Percentiles rank a stretch among this genome's conserved stretches.
Conservation (phyloP, 2,888 invertebrate genomes). For the Steinernema hermaphroditum region DNA sequence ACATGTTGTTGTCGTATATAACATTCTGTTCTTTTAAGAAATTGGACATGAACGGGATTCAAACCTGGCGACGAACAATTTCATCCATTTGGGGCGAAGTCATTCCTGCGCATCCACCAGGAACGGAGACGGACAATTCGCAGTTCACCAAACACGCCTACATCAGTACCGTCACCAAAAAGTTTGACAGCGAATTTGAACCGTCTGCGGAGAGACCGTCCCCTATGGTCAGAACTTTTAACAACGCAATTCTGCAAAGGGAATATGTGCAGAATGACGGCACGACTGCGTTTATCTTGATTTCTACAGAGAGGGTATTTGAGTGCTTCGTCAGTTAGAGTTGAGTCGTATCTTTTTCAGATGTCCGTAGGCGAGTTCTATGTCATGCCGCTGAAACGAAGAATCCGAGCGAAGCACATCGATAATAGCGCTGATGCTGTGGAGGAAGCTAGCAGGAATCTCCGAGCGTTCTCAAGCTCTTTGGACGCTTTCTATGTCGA, state of each 20-base stretch:
- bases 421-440: neutral
- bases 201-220: too few relatives aligned
- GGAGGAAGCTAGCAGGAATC: neutral
- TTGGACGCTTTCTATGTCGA: conserved; percentile 20
- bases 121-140: too few relatives aligned
- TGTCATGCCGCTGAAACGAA: neutral
- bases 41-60: neutral
- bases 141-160: too few relatives aligned
- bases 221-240: too few relatives aligned
- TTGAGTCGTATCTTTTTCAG: neutral
- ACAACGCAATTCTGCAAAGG: too few relatives aligned
- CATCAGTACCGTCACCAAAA: too few relatives aligned
- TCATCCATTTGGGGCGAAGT: neutral
- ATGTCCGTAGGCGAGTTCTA: neutral
- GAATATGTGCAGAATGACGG: neutral
- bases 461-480: neutral
- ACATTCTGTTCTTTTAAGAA: neutral
- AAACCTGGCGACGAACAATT: neutral
- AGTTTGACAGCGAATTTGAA: too few relatives aligned
- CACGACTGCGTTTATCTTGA: neutral
- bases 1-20: neutral
- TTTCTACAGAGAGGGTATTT: neutral
- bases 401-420: neutral
- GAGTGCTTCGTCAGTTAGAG: neutral
- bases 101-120: too few relatives aligned